phyloP scores from a whole-genome alignment of 2,888 invertebrate genomes.

The Synergus umbraculus region DNA sequence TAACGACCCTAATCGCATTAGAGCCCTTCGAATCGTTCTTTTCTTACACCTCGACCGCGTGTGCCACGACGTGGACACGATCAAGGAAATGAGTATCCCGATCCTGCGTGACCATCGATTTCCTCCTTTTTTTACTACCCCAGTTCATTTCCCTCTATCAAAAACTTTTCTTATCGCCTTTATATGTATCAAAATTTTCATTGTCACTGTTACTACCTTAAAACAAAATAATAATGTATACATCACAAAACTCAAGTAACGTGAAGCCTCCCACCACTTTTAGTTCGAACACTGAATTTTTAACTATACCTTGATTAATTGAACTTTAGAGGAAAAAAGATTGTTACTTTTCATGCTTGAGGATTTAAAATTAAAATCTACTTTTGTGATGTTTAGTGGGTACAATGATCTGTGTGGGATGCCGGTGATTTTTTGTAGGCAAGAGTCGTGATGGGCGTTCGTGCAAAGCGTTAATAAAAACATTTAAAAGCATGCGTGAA shows the following conservation, averaged over 20 bases:
- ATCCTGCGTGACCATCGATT: slow-evolving; percentile 22
- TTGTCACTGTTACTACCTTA: neutral
- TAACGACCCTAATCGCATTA: slow-evolving; percentile 75
- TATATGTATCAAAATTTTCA: neutral
- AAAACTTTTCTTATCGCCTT: neutral
- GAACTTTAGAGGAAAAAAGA: neutral
- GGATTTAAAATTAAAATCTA: neutral
- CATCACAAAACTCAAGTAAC: no score
- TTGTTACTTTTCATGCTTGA: no score
- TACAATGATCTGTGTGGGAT: neutral
- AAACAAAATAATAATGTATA: no score
- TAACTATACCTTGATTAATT: no score
- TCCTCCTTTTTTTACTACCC: slow-evolving; percentile 42
- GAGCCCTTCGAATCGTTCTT: slow-evolving; percentile 56
- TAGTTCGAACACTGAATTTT: no score
- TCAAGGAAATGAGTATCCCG: slow-evolving; percentile 32
- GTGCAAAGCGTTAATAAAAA: slow-evolving; percentile 39
- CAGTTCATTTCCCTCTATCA: slow-evolving; percentile 49
- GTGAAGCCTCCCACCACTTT: no score
- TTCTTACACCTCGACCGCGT: slow-evolving; percentile 7
- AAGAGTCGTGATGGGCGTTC: slow-evolving; percentile 25
- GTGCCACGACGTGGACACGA: slow-evolving; percentile 1
- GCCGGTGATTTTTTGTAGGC: neutral
- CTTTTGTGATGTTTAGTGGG: neutral
- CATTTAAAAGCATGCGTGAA: slow-evolving; percentile 41